Evolutionary conservation across 1,140 invertebrate genomes (phyloP).

Genomic region (Pinna nobilis): DNA sequence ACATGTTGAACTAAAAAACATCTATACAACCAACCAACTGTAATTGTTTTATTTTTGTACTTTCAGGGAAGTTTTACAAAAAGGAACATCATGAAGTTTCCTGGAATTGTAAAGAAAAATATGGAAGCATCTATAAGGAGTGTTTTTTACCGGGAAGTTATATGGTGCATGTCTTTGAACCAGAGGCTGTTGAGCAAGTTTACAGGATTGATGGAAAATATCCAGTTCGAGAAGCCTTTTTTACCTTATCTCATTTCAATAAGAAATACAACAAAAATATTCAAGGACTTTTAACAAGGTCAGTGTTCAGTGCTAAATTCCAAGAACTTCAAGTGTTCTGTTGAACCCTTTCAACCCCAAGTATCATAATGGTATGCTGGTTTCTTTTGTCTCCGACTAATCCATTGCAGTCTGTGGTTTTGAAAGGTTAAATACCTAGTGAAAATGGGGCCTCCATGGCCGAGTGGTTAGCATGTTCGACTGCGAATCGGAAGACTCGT

Average conservation of each 20-base stretch:
- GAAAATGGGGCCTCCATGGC: too few species aligned
- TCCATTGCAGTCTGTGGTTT: too few species aligned
- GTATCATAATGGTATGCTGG: too few species aligned
- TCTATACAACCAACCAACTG: too few species aligned
- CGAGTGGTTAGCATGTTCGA: too few species aligned
- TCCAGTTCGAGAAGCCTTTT: constrained; percentile 80
- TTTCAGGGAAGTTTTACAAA: constrained; percentile 40
- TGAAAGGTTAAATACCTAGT: neutral
- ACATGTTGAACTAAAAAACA: too few species aligned
- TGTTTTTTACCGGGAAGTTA: constrained; percentile 23
- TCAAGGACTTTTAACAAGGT: constrained; percentile 90
- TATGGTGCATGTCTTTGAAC: constrained; percentile 80
- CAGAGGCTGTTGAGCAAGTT: constrained; percentile 86
- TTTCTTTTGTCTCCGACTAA: constrained; percentile 1
- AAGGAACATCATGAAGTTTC: constrained; percentile 31
- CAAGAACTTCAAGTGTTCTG: too few species aligned
- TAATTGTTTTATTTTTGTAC: neutral
- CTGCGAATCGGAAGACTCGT: too few species aligned
- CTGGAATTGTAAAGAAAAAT: constrained; percentile 30
- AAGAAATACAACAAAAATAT: constrained; percentile 79
- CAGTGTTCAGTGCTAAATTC: constrained; percentile 73
- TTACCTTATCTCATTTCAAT: constrained; percentile 47
- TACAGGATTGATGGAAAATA: constrained; percentile 83
- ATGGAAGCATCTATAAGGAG: constrained; percentile 48
- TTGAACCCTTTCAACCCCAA: too few species aligned